Conservation (phyloP, 2,113 vertebrate species). For the Spizaetus ornatus region DNA sequence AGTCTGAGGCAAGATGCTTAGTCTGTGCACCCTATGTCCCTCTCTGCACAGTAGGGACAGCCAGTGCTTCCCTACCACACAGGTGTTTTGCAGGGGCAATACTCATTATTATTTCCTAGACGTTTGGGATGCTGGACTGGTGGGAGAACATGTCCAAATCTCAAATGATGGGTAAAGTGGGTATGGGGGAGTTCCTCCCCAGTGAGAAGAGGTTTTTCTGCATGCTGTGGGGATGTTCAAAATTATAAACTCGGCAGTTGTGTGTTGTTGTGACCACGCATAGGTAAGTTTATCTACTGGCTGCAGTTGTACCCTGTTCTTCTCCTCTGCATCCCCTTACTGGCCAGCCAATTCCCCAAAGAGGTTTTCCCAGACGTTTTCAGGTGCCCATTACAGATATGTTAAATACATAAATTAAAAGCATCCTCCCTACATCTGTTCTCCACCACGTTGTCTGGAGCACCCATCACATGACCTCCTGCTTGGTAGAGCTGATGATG, state of each 20-base stretch:
- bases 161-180: not conserved
- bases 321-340: not conserved
- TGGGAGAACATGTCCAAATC: not conserved
- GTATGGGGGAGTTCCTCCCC: not conserved
- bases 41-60: not conserved
- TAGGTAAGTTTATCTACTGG: not conserved
- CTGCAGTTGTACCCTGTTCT: not conserved
- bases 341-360: not conserved
- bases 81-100: no score
- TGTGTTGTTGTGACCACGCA: not conserved
- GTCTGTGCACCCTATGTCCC: not conserved
- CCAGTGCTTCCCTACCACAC: not conserved
- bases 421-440: constrained; percentile 7
- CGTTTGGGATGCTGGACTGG: not conserved
- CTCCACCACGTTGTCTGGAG: not conserved
- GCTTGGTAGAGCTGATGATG: constrained; percentile 16
- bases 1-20: not conserved
- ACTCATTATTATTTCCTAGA: not conserved
- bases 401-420: constrained; percentile 19
- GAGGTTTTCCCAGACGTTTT: not conserved
- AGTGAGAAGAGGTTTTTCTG: not conserved
- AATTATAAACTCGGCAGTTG: not conserved
- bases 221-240: not conserved
- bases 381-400: not conserved
- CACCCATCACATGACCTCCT: not conserved